These are phyloP conservation scores for Corythaixoides concolor DNA, from an alignment of 2,113 vertebrate species.

Conservation along the genomic window DNA sequence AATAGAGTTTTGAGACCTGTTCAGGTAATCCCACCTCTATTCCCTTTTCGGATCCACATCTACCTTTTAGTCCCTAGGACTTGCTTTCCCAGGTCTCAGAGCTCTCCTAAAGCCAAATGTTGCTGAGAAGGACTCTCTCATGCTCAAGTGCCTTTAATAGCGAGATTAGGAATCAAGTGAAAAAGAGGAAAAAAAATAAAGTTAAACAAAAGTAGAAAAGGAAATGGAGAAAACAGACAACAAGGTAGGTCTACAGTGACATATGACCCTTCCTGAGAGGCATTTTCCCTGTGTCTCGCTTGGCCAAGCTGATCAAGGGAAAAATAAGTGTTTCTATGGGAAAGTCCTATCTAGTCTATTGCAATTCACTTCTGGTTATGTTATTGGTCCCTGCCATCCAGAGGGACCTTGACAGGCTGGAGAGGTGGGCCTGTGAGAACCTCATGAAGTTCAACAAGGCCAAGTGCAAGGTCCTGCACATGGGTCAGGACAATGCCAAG, in stretches of 20 bases:
- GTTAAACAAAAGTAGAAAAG: not conserved
- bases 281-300: not conserved
- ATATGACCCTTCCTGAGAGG: not conserved
- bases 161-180: not conserved
- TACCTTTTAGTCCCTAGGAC: not conserved
- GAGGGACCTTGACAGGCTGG: too few relatives aligned
- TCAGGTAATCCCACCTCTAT: not conserved
- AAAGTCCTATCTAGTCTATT: not conserved
- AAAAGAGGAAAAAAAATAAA: not conserved
- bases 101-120: not conserved
- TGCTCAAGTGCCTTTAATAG: not conserved
- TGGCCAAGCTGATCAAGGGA: not conserved
- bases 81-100: not conserved
- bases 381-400: too few relatives aligned
- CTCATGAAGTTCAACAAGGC: too few relatives aligned
- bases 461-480: too few relatives aligned
- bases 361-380: not conserved
- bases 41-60: not conserved
- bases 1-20: not conserved
- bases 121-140: not conserved
- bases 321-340: not conserved
- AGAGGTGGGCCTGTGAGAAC: too few relatives aligned
- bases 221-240: not conserved
- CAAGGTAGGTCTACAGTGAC: not conserved
- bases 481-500: too few relatives aligned